Evolutionary conservation across 37 sponge, comb jelly and placozoan species (phyloP), one percentile per base, ranked within the genome.

Genomic region (Lycopodina hypogea): DNA sequence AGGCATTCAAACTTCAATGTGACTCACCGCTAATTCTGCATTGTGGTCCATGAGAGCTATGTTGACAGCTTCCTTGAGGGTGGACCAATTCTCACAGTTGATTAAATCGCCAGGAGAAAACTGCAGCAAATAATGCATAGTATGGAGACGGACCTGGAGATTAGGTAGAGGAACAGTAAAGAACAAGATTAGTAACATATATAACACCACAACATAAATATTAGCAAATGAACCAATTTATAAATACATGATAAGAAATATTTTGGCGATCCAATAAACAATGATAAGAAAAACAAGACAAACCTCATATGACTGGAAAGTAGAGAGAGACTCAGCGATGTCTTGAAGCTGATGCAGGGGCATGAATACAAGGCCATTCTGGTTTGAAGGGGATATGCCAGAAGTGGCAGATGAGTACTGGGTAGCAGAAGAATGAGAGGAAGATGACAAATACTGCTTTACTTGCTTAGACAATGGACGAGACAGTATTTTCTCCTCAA

Each of bases 291-390:
- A 14, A 58, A 58, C 3, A 58, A 58, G 3, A 29, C 66, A 30
- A 17, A 65, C 66, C 66, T 65, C 33, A 34, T 9, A 30, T 14
- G 66, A 32, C 35, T 65, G 66, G 66, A 30, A 30, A 2, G 18
- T 32, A 32, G 66, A 28, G 9, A 93, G 78, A 22, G 59, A 68
- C 6, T 69, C 78, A 3, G 81, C 64, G 11, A 93, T 86, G 45
- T 64, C 53, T 63, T 71, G 59, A 34, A 93, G 76, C 68, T 89
- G 87, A 21, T 89, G 71, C 9, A 60, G 65, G 0, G 94, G 69
- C 88, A 89, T 78, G 78, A 92, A 88, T 61, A 84, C 63, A 69
- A 89, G 61, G 22, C 90, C 94, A 4, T 87, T 90, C 76, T 85
- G 86, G 66, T 88, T 72, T 50, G 85, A 38, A 2, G 63, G 40